A percentile compares a stretch with the other conserved stretches of the same genome.
These are phyloP conservation scores for Saccopteryx bilineata DNA, from an alignment of 2,113 vertebrate species.

Conservation along the genomic window DNA sequence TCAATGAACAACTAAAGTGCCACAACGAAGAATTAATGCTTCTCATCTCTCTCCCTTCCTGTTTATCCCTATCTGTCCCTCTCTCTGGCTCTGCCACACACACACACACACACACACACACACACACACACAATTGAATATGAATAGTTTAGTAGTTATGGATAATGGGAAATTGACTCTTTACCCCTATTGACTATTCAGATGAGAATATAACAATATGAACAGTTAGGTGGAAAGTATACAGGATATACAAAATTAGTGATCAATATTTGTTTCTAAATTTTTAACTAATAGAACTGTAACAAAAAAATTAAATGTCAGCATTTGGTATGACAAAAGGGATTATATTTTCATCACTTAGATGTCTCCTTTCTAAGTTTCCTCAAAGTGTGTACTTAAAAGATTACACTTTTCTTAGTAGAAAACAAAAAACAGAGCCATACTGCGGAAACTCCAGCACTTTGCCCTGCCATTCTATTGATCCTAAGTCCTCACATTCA, in stretches of 20 bases:
- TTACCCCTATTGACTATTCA: not conserved
- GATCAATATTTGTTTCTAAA: not conserved
- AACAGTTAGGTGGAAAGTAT: not conserved
- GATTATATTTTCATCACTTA: not conserved
- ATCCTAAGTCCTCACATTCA: not conserved
- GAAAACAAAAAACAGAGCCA: not conserved
- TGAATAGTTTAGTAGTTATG: not conserved
- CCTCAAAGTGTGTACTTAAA: not conserved
- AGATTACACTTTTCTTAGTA: not conserved
- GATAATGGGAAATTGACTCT: not conserved
- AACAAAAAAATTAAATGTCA: not conserved
- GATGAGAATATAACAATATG: not conserved
- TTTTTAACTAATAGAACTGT: conserved; percentile 50
- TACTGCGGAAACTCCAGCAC: not conserved
- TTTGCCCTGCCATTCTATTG: not conserved
- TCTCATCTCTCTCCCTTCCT: too few species aligned
- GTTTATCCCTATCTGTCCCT: too few species aligned
- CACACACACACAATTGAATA: too few species aligned
- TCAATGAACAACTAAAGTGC: too few species aligned
- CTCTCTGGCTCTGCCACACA: too few species aligned
- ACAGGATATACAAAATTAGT: not conserved
- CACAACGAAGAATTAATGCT: too few species aligned
- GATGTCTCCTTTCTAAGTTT: not conserved
- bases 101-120: too few species aligned
- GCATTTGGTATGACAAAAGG: not conserved